Percentiles rank a stretch among this genome's conserved stretches.
phyloP scores from a whole-genome alignment of 2,888 invertebrate species.

The Entomobrya proxima region DNA sequence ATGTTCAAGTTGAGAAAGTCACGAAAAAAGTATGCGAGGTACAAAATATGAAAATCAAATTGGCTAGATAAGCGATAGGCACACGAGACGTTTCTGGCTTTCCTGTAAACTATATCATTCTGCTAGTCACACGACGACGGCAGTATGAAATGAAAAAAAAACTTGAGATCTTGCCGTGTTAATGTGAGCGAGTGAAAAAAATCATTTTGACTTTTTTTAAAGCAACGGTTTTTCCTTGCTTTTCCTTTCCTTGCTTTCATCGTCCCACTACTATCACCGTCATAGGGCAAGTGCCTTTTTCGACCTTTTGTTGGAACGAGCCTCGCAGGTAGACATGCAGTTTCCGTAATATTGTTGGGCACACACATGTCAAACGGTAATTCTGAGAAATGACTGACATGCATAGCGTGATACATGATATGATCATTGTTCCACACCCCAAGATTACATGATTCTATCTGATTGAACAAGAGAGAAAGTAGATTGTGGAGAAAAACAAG shows the following conservation, averaged over 20 bases:
- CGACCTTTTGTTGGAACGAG: neutral
- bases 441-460: slow-evolving; percentile 18
- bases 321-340: neutral
- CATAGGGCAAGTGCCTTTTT: neutral
- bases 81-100: neutral
- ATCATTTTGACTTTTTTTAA: too few species aligned
- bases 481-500: neutral
- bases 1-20: slow-evolving; percentile 9
- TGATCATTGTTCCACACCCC: slow-evolving; percentile 5
- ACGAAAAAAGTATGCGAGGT: neutral
- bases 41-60: neutral
- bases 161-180: neutral
- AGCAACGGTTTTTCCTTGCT: too few species aligned
- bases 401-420: slow-evolving; percentile 40
- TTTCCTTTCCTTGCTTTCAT: neutral
- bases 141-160: neutral
- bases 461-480: neutral
- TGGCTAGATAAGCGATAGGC: slow-evolving; percentile 18
- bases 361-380: slow-evolving; percentile 46
- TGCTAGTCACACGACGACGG: neutral
- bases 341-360: neutral
- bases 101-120: neutral
- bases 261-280: neutral
- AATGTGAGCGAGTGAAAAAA: neutral
- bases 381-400: slow-evolving; percentile 40